Evolutionary conservation across 1,140 invertebrate species (phyloP).

Genomic region (Hyles euphorbiae): DNA sequence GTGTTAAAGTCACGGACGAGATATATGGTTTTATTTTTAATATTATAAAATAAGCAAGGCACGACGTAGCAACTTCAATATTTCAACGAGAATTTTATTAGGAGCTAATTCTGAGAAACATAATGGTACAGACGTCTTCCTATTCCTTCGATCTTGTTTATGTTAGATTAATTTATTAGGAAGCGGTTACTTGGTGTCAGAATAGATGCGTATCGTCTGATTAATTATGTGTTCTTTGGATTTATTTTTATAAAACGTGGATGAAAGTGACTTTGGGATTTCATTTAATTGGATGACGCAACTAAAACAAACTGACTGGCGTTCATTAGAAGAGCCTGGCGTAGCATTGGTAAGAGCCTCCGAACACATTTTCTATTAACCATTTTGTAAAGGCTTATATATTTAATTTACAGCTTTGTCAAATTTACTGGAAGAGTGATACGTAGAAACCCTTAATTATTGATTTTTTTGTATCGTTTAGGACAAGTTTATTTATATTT

Average conservation of each 20-base stretch:
- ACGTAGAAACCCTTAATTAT: no score
- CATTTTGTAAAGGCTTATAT: no score
- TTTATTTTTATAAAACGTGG: conserved; percentile 35
- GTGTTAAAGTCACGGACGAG: conserved; percentile 39
- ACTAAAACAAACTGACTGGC: conserved; percentile 12
- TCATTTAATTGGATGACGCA: conserved; percentile 46
- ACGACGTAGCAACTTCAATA: conserved; percentile 7
- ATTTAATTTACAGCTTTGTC: no score
- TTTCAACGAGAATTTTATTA: conserved; percentile 8
- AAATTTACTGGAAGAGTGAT: no score
- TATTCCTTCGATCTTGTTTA: conserved; percentile 35
- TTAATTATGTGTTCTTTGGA: conserved; percentile 39
- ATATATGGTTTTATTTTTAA: conserved; percentile 27
- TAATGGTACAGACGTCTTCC: conserved; percentile 5
- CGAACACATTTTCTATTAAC: no score
- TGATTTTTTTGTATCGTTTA: no score
- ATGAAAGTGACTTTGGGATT: conserved; percentile 10
- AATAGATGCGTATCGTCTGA: conserved; percentile 37
- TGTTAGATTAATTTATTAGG: conserved; percentile 41
- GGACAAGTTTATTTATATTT: no score
- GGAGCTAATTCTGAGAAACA: conserved; percentile 16
- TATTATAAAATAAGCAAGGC: conserved; percentile 24
- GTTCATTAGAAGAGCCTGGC: conserved; percentile 3
- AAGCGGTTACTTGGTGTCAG: conserved; percentile 34
- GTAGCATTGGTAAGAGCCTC: no score